These are phyloP conservation scores for Bombycilla garrulus DNA, from an alignment of 2,113 vertebrate genomes.

Conservation along the genomic window DNA sequence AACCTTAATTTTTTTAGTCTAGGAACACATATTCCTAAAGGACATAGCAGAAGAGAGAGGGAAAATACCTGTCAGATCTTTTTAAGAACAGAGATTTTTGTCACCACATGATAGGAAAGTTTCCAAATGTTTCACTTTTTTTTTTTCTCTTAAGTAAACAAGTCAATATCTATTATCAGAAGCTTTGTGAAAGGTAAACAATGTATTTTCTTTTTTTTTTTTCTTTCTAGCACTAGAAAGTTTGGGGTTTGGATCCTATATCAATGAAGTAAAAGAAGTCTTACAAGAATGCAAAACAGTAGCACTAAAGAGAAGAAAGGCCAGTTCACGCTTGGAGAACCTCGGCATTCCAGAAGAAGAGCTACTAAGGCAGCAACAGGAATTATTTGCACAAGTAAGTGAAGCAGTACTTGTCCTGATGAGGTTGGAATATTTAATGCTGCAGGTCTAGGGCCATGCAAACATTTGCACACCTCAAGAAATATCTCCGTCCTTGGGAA, in stretches of 20 bases:
- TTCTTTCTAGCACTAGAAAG: conserved; percentile 88
- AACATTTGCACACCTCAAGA: not conserved
- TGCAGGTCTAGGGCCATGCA: not conserved
- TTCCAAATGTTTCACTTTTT: not conserved
- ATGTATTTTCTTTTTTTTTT: not conserved
- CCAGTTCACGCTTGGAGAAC: conserved; percentile 95
- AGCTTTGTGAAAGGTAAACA: not conserved
- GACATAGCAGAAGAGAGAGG: not conserved
- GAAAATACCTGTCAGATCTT: not conserved
- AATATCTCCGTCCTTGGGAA: not conserved
- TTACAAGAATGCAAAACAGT: conserved; percentile 99
- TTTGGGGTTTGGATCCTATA: conserved; percentile 96
- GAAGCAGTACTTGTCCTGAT: not conserved
- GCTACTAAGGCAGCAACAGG: conserved; percentile 94
- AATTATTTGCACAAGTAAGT: conserved; percentile 97
- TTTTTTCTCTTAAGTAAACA: not conserved
- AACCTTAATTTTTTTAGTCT: not conserved
- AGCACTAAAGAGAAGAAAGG: conserved; percentile 97
- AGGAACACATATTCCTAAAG: not conserved
- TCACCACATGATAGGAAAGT: not conserved
- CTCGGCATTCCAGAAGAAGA: conserved; percentile 98
- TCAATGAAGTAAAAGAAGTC: conserved; percentile 98
- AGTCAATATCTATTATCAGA: not conserved
- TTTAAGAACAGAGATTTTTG: not conserved
- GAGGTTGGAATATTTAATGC: not conserved